Conservation (phyloP, 2,888 invertebrate genomes). For the Tipula unca region DNA sequence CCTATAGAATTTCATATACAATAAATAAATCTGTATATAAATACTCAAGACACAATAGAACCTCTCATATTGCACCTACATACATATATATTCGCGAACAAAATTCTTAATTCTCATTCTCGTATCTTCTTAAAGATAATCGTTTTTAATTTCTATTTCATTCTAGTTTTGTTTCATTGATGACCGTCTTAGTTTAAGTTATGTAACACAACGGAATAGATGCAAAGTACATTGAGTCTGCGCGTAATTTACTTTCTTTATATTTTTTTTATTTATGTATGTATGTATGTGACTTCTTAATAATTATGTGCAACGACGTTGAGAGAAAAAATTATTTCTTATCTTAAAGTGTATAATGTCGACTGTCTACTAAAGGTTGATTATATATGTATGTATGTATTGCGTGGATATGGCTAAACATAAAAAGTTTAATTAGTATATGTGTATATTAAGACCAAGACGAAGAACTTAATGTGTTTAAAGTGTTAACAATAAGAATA, state of each 20-base stretch:
- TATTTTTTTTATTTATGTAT: not conserved
- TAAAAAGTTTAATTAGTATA: not conserved
- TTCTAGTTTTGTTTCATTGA: not conserved
- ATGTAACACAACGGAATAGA: not conserved
- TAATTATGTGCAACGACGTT: not conserved
- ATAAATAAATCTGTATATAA: no score
- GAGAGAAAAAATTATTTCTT: not conserved
- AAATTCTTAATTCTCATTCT: not conserved
- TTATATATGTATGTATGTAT: no score
- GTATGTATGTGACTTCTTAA: not conserved
- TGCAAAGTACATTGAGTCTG: not conserved
- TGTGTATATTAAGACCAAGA: no score
- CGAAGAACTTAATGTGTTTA: not conserved
- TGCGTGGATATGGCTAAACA: no score
- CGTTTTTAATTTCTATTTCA: not conserved
- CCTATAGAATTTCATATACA: not conserved
- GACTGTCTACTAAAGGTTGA: not conserved
- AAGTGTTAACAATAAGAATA: not conserved
- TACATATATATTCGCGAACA: not conserved
- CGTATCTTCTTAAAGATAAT: not conserved
- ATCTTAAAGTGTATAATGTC: not conserved
- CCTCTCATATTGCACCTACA: not conserved
- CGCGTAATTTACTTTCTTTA: not conserved
- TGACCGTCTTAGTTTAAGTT: not conserved
- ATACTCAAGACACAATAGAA: not conserved